These are phyloP conservation scores for Drosophila neocordata DNA, from an alignment of 1,140 invertebrate genomes.

Conservation along the genomic window DNA sequence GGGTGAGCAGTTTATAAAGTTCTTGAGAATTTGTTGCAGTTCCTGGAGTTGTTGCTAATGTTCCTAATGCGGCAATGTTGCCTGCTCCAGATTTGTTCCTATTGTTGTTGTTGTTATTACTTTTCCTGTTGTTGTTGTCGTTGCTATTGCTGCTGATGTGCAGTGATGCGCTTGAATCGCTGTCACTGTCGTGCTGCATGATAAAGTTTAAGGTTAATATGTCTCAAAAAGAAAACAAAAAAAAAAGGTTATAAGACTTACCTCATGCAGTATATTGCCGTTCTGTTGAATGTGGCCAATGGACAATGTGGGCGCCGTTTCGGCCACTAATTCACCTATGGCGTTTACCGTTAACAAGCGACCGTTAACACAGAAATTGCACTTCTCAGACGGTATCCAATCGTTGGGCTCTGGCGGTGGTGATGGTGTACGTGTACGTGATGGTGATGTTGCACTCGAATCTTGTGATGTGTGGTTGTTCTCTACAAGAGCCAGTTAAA, in stretches of 20 bases:
- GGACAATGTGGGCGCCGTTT: conserved; percentile 47
- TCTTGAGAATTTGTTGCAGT: conserved; percentile 42
- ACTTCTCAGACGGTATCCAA: conserved; percentile 93
- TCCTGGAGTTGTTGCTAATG: conserved; percentile 18
- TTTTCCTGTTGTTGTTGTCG: conserved; percentile 11
- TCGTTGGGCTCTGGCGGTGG: conserved; percentile 85
- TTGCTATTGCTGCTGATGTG: conserved; percentile 44
- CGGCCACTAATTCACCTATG: conserved; percentile 81
- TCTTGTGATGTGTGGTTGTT: conserved; percentile 73
- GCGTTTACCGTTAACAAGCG: conserved; percentile 85
- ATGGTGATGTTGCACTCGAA: conserved; percentile 63
- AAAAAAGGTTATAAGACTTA: not conserved
- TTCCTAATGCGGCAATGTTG: conserved; percentile 21
- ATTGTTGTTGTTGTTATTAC: conserved; percentile 34
- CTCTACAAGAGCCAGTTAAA: conserved; percentile 30
- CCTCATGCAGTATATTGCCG: conserved; percentile 36
- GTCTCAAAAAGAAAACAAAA: not conserved
- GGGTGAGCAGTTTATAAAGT: conserved; percentile 68
- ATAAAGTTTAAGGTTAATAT: conserved; percentile 37
- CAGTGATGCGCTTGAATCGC: conserved; percentile 72
- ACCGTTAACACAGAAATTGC: conserved; percentile 93
- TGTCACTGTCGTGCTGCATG: conserved; percentile 75
- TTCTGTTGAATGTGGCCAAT: conserved; percentile 41
- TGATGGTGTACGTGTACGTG: conserved; percentile 72
- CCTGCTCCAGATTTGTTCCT: conserved; percentile 36